Evolutionary conservation across 2,888 invertebrate genomes (phyloP).

Genomic region (Eumacrocentrus americanus): DNA sequence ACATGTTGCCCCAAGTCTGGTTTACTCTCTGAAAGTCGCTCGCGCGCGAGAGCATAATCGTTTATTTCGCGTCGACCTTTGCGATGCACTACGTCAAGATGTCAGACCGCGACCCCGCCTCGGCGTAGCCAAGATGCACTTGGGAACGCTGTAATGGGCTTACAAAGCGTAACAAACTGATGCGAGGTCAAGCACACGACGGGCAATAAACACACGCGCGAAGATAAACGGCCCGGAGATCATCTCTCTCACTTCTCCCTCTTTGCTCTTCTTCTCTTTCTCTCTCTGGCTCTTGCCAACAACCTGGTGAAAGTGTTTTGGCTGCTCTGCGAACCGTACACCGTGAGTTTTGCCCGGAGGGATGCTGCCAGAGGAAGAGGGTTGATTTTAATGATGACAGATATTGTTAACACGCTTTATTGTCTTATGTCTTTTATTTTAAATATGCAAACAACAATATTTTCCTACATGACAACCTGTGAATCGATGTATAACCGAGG

Average conservation of each 20-base stretch:
- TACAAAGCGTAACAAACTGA: conserved; percentile 62
- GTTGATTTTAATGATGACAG: conserved; percentile 31
- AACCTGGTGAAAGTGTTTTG: conserved; percentile 25
- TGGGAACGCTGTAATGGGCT: conserved; percentile 60
- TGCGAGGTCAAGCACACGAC: conserved; percentile 60
- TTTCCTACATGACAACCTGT: no score
- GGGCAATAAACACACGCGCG: conserved; percentile 60
- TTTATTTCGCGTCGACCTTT: conserved; percentile 60
- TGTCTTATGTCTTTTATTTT: conserved; percentile 11
- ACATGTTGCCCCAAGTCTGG: no score
- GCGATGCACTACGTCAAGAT: conserved; percentile 61
- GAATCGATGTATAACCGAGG: no score
- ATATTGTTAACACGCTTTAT: conserved; percentile 31
- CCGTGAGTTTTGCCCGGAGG: conserved; percentile 12
- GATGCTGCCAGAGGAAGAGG: conserved; percentile 18
- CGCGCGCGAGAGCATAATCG: conserved; percentile 45
- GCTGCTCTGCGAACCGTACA: conserved; percentile 17
- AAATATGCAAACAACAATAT: no score
- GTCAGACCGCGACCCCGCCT: conserved; percentile 60
- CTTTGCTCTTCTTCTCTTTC: conserved; percentile 9
- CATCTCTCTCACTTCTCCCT: conserved; percentile 12
- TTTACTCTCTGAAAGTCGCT: conserved; percentile 8
- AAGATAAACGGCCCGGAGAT: conserved; percentile 56
- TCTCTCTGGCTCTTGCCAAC: conserved; percentile 5
- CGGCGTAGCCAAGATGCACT: conserved; percentile 55